A percentile compares a stretch with the other conserved stretches of the same genome.
Evolutionary conservation across 2,888 invertebrate genomes (phyloP).

Genomic region (Drosophila siamana): DNA sequence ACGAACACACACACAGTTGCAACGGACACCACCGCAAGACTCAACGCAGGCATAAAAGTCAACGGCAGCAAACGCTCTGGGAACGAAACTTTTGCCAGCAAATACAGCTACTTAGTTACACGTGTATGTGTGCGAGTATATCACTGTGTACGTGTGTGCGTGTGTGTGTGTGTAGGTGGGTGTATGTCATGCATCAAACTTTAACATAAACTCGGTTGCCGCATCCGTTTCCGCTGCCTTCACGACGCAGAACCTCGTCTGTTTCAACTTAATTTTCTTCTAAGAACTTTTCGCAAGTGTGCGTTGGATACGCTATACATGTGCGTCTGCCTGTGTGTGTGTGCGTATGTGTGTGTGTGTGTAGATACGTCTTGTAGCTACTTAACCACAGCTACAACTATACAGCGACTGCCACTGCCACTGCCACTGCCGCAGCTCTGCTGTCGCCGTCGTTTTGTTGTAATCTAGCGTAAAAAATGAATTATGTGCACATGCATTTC

Average conservation of each 20-base stretch:
- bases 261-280: slow-evolving; percentile 71
- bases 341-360: slow-evolving; percentile 13
- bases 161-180: slow-evolving; percentile 30
- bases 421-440: slow-evolving; percentile 17
- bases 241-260: slow-evolving; percentile 49
- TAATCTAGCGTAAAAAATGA: slow-evolving; percentile 79
- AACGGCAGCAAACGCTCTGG: slow-evolving; percentile 54
- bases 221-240: slow-evolving; percentile 73
- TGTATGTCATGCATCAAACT: slow-evolving; percentile 74
- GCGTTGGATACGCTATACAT: slow-evolving; percentile 14
- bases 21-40: slow-evolving; percentile 68
- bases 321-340: slow-evolving; percentile 1
- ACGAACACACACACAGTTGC: slow-evolving; percentile 32
- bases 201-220: slow-evolving; percentile 78
- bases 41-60: slow-evolving; percentile 71
- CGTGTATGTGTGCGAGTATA: slow-evolving; percentile 3
- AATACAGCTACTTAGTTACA: slow-evolving; percentile 59
- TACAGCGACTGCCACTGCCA: neutral
- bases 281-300: slow-evolving; percentile 51
- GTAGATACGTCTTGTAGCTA: slow-evolving; percentile 51
- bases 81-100: slow-evolving; percentile 57
- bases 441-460: slow-evolving; percentile 65
- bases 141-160: slow-evolving; percentile 5
- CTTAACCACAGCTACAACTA: slow-evolving; percentile 45
- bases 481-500: slow-evolving; percentile 78